Percentiles rank a stretch among this genome's conserved stretches.
phyloP scores from a whole-genome alignment of 2,797 vertebrate species.

The Coluber constrictor region DNA sequence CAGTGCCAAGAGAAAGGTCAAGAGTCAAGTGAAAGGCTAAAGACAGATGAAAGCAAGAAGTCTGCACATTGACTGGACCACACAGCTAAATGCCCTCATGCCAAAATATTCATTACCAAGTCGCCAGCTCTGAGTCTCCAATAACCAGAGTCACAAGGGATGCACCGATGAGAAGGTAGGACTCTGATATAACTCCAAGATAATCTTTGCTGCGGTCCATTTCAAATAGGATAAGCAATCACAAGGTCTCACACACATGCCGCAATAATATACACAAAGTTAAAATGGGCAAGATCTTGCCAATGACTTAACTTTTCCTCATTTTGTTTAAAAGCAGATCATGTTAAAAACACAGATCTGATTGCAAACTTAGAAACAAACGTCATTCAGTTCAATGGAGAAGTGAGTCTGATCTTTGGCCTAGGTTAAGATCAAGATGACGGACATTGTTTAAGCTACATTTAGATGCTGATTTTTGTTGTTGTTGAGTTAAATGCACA shows the following conservation, averaged over 20 bases:
- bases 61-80: conserved; percentile 45
- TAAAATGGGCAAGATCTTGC: neutral
- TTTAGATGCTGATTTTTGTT: neutral
- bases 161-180: conserved; percentile 13
- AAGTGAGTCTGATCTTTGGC: neutral
- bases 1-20: conserved; percentile 75
- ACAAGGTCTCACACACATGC: neutral
- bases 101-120: conserved; percentile 41
- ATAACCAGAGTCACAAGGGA: conserved; percentile 25
- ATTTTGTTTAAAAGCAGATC: neutral
- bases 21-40: conserved; percentile 73
- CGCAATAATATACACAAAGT: neutral
- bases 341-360: neutral
- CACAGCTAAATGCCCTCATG: conserved; percentile 42
- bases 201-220: neutral
- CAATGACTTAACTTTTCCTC: neutral
- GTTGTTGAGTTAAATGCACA: neutral
- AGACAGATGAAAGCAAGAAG: conserved; percentile 67
- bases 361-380: neutral
- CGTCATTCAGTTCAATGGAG: conserved; percentile 10
- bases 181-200: conserved; percentile 6
- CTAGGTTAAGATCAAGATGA: neutral
- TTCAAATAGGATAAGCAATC: neutral
- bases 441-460: neutral
- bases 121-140: conserved; percentile 41